A percentile compares a stretch with the other conserved stretches of the same genome.
Evolutionary conservation across 2,888 invertebrate species (phyloP).

Genomic region (Trachelus troglodyta): DNA sequence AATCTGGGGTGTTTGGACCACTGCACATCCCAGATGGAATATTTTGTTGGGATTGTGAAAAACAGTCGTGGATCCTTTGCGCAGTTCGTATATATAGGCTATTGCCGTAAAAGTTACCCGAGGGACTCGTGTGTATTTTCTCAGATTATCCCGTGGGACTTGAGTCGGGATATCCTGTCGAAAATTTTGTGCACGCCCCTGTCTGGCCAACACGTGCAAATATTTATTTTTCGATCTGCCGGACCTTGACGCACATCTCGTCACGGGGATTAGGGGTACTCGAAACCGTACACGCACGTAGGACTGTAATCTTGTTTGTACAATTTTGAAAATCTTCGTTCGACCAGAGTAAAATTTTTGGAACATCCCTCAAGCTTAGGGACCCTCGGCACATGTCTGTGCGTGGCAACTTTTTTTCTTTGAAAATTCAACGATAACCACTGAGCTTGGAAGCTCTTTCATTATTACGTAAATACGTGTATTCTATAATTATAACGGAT

Average conservation of each 20-base stretch:
- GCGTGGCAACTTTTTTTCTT: not conserved
- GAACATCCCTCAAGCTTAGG: not conserved
- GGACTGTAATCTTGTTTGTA: not conserved
- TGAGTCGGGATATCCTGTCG: constrained; percentile 33
- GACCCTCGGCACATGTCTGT: not conserved
- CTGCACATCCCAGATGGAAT: not conserved
- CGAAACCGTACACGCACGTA: not conserved
- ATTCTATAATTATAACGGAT: not conserved
- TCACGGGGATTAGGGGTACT: not conserved
- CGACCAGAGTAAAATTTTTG: not conserved
- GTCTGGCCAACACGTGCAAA: constrained; percentile 28
- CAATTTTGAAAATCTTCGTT: not conserved
- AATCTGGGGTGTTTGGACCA: not conserved
- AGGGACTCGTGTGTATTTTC: constrained; percentile 40
- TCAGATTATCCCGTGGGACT: constrained; percentile 38
- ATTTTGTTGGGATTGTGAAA: not conserved
- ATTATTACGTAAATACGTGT: not conserved
- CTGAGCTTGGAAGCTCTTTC: not conserved
- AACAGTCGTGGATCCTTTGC: not conserved
- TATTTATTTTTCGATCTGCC: constrained; percentile 20
- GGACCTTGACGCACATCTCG: not conserved
- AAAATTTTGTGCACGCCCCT: constrained; percentile 35
- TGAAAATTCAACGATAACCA: not conserved
- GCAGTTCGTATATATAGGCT: not conserved
- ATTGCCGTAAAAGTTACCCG: not conserved